These are phyloP conservation scores for Pseudopodoces humilis DNA, from an alignment of 2,113 vertebrate genomes.

Conservation along the genomic window DNA sequence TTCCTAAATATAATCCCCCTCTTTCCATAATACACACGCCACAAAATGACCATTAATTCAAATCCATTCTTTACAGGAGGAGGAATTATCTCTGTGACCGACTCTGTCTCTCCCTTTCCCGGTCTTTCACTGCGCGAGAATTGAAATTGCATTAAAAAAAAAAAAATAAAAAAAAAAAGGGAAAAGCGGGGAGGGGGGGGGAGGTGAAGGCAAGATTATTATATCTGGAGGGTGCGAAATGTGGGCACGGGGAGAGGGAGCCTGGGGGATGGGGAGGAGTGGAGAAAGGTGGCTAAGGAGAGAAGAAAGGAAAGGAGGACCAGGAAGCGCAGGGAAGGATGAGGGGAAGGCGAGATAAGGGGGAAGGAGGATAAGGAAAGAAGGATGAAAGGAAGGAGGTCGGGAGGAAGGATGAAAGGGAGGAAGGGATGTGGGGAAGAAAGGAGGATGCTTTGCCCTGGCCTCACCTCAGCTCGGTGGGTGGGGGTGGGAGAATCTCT, in stretches of 20 bases:
- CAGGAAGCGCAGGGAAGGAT: slow-evolving; percentile 23
- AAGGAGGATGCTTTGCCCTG: slow-evolving; percentile 54
- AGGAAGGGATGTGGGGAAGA: slow-evolving; percentile 27
- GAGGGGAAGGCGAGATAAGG: not conserved
- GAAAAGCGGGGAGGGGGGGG: accelerated
- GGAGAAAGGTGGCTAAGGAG: slow-evolving; percentile 49
- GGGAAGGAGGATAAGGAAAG: not conserved
- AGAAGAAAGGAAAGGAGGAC: slow-evolving; percentile 53
- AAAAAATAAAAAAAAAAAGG: not conserved
- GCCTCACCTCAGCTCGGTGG: slow-evolving; percentile 63
- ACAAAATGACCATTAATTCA: slow-evolving; percentile 33
- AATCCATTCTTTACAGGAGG: not conserved
- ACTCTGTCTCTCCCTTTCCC: not conserved
- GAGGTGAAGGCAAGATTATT: not conserved
- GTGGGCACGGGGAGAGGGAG: not conserved
- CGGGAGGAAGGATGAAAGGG: not conserved
- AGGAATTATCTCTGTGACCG: slow-evolving; percentile 24
- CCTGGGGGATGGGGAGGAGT: slow-evolving; percentile 42
- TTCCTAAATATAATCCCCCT: not conserved
- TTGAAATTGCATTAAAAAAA: not conserved
- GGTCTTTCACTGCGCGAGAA: not conserved
- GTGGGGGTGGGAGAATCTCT: slow-evolving; percentile 38
- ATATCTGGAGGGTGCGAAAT: not conserved
- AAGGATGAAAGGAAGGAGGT: slow-evolving; percentile 9
- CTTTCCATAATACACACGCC: not conserved